Evolutionary conservation across 2,797 vertebrate genomes (phyloP).

Genomic region (Sardinella longiceps): DNA sequence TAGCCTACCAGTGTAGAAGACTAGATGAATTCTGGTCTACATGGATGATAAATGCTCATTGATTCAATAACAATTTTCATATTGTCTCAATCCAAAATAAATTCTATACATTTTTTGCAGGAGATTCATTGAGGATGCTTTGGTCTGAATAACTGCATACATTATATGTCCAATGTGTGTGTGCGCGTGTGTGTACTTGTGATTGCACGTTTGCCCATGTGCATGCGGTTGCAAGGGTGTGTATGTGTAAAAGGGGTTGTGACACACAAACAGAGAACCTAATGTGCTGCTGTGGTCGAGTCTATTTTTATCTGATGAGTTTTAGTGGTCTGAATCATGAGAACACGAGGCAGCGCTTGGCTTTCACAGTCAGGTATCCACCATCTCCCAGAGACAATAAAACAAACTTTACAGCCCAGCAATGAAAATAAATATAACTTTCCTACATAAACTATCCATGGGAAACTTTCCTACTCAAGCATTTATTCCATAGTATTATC

Average conservation of each 20-base stretch:
- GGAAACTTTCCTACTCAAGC: no score
- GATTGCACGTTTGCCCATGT: not conserved
- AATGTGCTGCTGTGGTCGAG: slow-evolving; percentile 1
- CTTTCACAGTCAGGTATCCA: slow-evolving; percentile 39
- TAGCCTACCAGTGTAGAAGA: not conserved
- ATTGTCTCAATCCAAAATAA: not conserved
- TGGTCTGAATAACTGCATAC: not conserved
- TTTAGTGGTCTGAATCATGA: slow-evolving; percentile 42
- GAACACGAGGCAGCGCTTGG: slow-evolving; percentile 39
- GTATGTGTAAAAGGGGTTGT: slow-evolving; percentile 22
- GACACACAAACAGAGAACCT: not conserved
- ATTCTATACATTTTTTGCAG: no score
- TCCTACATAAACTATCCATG: not conserved
- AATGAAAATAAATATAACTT: not conserved
- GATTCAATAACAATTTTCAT: not conserved
- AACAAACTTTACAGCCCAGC: not conserved
- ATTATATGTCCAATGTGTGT: not conserved
- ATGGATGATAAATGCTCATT: not conserved
- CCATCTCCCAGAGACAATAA: not conserved
- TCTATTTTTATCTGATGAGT: slow-evolving; percentile 56
- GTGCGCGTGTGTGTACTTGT: not conserved
- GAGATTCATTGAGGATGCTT: not conserved
- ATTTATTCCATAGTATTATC: not conserved
- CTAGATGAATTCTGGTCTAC: no score
- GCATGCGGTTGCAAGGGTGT: not conserved